A percentile compares a stretch with the other conserved stretches of the same genome.
phyloP scores from a whole-genome alignment of 64 coral and sea anemone genomes.

The Actinia tenebrosa region DNA sequence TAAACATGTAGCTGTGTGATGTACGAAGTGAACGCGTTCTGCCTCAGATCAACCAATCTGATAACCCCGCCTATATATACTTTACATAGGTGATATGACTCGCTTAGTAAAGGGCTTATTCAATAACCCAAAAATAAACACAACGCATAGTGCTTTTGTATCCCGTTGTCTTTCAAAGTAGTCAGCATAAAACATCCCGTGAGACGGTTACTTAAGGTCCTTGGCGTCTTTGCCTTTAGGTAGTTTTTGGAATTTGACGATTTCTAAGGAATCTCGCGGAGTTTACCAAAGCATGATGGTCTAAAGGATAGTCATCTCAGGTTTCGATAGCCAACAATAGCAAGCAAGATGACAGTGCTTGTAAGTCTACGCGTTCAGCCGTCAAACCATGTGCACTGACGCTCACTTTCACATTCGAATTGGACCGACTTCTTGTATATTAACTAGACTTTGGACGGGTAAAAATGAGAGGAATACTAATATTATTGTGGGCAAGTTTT shows the following conservation, averaged over 20 bases:
- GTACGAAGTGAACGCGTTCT: background rate
- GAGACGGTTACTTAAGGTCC: background rate
- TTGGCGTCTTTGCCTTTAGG: background rate
- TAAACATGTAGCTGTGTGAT: background rate
- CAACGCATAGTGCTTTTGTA: background rate
- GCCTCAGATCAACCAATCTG: background rate
- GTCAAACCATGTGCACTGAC: slow-evolving; percentile 12
- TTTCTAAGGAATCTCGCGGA: background rate
- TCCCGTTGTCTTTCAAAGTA: background rate
- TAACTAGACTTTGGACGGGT: background rate
- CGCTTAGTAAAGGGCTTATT: background rate
- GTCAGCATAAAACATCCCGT: background rate
- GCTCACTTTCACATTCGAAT: slow-evolving; percentile 11
- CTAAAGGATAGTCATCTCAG: slow-evolving; percentile 9
- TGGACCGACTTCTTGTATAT: background rate
- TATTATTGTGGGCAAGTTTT: background rate
- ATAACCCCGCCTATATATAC: slow-evolving; percentile 11
- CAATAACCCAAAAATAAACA: slow-evolving; percentile 3
- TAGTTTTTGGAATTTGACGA: background rate
- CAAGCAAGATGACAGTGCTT: slow-evolving; percentile 3
- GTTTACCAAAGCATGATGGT: slow-evolving; percentile 11
- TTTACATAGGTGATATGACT: background rate
- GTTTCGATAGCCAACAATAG: slow-evolving; percentile 16
- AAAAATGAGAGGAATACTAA: background rate
- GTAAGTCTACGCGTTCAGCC: background rate